Percentiles rank a stretch among this genome's conserved stretches.
These are phyloP conservation scores for Acromyrmex charruanus DNA, from an alignment of 1,140 invertebrate species.

Conservation along the genomic window DNA sequence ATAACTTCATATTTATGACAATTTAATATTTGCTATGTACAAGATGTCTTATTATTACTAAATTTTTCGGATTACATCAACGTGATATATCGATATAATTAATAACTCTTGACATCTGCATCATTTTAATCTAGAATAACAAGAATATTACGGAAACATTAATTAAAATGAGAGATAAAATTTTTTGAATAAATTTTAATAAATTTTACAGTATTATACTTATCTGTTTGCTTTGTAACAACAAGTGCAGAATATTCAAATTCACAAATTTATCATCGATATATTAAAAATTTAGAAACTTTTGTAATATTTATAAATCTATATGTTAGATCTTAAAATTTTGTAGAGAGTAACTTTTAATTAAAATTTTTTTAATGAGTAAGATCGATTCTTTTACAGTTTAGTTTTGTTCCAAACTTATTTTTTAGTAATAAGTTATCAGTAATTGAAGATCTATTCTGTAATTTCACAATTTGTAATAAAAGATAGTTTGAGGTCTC, in stretches of 20 bases:
- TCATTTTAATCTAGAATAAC: not conserved
- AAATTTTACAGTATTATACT: not conserved
- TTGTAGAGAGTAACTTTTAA: not conserved
- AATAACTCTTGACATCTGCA: not conserved
- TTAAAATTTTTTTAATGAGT: not conserved
- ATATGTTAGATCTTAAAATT: not conserved
- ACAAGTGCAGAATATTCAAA: not conserved
- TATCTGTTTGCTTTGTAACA: not conserved
- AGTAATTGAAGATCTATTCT: not conserved
- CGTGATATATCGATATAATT: slow-evolving; percentile 7
- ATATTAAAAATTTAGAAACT: not conserved
- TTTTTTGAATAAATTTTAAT: slow-evolving; percentile 11
- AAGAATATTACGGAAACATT: slow-evolving; percentile 12
- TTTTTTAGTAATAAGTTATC: not conserved
- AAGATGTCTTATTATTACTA: not conserved
- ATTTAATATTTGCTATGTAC: not conserved
- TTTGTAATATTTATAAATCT: not conserved
- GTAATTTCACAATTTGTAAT: not conserved
- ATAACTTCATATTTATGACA: slow-evolving; percentile 33
- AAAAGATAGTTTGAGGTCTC: not conserved
- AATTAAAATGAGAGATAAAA: not conserved
- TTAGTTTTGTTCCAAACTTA: not conserved
- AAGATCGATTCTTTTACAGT: not conserved
- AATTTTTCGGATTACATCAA: not conserved
- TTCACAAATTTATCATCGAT: not conserved